Evolutionary conservation across 2,113 vertebrate species (phyloP), one percentile per base, ranked within the genome.

Genomic region (Connochaetes taurinus): DNA sequence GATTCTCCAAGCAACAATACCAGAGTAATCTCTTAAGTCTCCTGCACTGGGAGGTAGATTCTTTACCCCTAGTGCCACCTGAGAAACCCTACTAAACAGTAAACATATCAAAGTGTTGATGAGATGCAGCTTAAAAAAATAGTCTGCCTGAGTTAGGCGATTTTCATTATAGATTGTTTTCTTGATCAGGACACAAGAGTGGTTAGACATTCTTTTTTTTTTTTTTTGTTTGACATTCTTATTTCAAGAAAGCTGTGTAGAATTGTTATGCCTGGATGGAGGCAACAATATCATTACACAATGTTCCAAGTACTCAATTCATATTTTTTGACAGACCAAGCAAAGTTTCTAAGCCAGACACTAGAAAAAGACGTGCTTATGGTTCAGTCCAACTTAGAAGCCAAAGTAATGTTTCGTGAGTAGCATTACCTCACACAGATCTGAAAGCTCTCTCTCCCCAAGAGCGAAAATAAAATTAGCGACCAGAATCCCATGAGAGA

Each of bases 91-190:
- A 64, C 71, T 36, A 43, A 15, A 62, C 6, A 81, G 82, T 88
- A 74, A 92, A 97, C 52, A 96, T 45, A 45, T n/a, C 11, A 87
- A 83, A 64, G n/a, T 76, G 40, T 88, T 90, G 45, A 87, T 93
- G 40, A 95, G 29, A 87, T 55, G 9, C 2, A 78, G 52, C 23
- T 62, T 81, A 62, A 55, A 87, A 80, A n/a, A 87, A 43, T 7
- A 80, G 7, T 87, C 3, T 64, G 36, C 13, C 16, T 45, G 33
- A 94, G 27, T 60, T 50, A 76, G 57, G 31, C 1, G 83, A 55
- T n/a, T 78, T 89, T 93, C 33, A 74, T 71, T 88, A 84, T 60
- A 43, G 57, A 64, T 27, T 90, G n/a, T 55, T 97, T 84, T 84
- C 31, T 90, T 62, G 81, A 95, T 45, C 29, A 84, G 47, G 29